Base-by-base conservation (phyloP, 2,113 vertebrate genomes). In the Nesogale talazaci region DNA sequence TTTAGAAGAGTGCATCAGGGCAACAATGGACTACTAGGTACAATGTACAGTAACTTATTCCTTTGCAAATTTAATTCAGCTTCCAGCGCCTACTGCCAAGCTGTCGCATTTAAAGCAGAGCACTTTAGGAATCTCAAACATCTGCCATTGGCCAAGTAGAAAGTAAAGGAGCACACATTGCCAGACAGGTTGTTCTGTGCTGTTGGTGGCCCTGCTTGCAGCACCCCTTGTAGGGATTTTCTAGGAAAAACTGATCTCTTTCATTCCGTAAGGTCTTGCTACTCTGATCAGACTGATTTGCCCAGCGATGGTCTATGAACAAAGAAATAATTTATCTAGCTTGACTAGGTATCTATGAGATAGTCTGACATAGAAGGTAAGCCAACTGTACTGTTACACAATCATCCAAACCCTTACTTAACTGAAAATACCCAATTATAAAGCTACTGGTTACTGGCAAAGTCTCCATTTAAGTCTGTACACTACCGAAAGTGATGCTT, bases 201-300 rank as follows among this genome's bases (percentile, higher is more conserved):
- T 63, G 27, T 52, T 16, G 4, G 19, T 31, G 0, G 10, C 8
- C 2, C 0, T 1, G 2, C 29, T 1, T 1, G 0, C 6, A 5
- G 17, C 3, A 1, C 3, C 34, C 0, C 1, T 23, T 4, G 15
- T 17, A 27, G 72, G 31, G 6, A 6, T 65, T 76, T 65, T 22
- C 59, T 46, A 1, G 36, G 15, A 38, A 1, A 9, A 65, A 1
- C 14, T 42, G 14, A 56, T 22, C 38, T 22, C 36, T 19, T 67
- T 65, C 52, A 25, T 25, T 16, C 17, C 40, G 1, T n/a, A 22
- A 5, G 27, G 40, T 7, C 61, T n/a, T 61, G 72, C 11, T 56
- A 9, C 27, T 65, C 27, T 57, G 74, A 27, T 85, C 46, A 56
- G 5, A 38, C 9, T 69, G 52, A 36, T 6, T 52, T 67, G 83